phyloP scores from a whole-genome alignment of 2,113 vertebrate species.

The Microcebus tavaratra region DNA sequence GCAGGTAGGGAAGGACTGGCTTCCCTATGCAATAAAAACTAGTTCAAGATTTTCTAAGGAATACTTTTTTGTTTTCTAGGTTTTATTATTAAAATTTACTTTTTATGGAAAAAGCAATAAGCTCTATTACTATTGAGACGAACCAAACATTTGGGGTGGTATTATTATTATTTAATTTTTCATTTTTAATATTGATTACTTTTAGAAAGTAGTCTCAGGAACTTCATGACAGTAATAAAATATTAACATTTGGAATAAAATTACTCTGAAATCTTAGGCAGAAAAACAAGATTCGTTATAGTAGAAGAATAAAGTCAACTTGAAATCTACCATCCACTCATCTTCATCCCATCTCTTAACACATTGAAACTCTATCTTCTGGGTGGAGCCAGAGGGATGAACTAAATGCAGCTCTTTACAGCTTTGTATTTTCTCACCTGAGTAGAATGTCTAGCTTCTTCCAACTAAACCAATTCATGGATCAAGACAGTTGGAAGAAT shows the following conservation, averaged over 20 bases:
- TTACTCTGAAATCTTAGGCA: background rate
- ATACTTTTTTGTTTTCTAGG: background rate
- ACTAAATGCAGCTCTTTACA: slow-evolving; percentile 10
- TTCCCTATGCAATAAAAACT: background rate
- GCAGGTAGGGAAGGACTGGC: background rate
- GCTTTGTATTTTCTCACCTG: slow-evolving; percentile 16
- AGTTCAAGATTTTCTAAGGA: background rate
- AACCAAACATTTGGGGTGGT: background rate
- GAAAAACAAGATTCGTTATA: background rate
- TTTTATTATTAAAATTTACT: background rate
- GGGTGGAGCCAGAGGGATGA: background rate
- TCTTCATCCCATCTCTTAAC: background rate
- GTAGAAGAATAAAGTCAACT: background rate
- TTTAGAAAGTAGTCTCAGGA: background rate
- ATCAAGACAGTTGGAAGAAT: slow-evolving; percentile 58
- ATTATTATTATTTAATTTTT: background rate
- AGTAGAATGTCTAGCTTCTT: background rate
- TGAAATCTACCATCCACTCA: background rate
- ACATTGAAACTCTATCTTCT: background rate
- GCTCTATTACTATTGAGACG: background rate
- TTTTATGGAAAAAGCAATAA: slow-evolving; percentile 28
- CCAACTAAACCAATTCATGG: slow-evolving; percentile 12
- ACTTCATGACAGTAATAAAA: background rate
- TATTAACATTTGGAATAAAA: background rate
- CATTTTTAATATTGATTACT: background rate